phyloP scores from a whole-genome alignment of 2,888 invertebrate genomes.

The Torymus tubicola region DNA sequence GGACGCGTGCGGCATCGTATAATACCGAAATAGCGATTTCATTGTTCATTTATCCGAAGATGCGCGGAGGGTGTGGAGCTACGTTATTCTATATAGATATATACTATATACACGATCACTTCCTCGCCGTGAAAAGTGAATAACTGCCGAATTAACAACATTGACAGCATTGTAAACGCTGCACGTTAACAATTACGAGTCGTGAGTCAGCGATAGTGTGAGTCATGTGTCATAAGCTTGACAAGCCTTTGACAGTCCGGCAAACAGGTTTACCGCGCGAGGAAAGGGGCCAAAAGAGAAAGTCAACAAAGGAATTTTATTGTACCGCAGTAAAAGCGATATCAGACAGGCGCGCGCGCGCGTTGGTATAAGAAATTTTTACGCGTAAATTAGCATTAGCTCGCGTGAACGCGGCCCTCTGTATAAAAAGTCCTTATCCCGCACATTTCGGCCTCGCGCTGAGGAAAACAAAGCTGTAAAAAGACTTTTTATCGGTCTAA shows the following conservation, averaged over 20 bases:
- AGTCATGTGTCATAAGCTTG: not conserved
- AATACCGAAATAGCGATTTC: too few relatives aligned
- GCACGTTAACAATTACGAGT: constrained; percentile 9
- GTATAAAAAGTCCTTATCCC: not conserved
- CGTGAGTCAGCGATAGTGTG: constrained; percentile 40
- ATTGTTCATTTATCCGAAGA: too few relatives aligned
- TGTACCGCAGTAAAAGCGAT: constrained; percentile 18
- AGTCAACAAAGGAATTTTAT: constrained; percentile 44
- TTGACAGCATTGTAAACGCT: not conserved
- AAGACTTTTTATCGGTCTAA: constrained; percentile 33
- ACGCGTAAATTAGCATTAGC: constrained; percentile 36
- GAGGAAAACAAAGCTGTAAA: constrained; percentile 11
- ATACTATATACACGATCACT: too few relatives aligned
- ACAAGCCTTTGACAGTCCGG: too few relatives aligned
- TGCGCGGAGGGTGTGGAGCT: too few relatives aligned
- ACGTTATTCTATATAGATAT: too few relatives aligned
- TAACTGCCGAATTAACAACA: too few relatives aligned
- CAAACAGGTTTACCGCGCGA: constrained; percentile 10
- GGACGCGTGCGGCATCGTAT: too few relatives aligned
- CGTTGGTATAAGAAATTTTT: constrained; percentile 20
- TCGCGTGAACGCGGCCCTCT: constrained; percentile 11
- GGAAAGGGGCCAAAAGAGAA: not conserved
- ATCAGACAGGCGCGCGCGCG: not conserved
- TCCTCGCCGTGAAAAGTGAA: too few relatives aligned
- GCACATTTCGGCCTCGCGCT: not conserved